Percentiles rank a stretch among this genome's conserved stretches.
Evolutionary conservation across 2,113 vertebrate genomes (phyloP).

Genomic region (Lagopus muta): DNA sequence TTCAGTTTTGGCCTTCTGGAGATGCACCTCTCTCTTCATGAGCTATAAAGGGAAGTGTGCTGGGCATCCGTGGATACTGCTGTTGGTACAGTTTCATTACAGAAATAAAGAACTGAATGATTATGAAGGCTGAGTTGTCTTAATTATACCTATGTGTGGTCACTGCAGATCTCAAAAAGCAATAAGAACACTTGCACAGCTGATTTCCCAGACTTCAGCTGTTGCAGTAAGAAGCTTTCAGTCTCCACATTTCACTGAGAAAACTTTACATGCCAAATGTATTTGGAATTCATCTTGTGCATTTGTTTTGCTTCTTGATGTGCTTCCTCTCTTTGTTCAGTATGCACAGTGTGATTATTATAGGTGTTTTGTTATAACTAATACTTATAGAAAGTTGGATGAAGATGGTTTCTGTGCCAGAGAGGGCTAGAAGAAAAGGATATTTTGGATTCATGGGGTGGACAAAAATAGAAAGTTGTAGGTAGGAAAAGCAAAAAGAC

Average conservation of each 20-base stretch:
- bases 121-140: background rate
- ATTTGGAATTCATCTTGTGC: accelerated
- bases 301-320: background rate
- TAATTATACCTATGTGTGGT: background rate
- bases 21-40: background rate
- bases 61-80: background rate
- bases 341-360: background rate
- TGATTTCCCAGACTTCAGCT: background rate
- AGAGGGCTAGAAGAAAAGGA: background rate
- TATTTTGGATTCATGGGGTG: background rate
- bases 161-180: background rate
- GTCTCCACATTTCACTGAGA: background rate
- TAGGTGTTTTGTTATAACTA: background rate
- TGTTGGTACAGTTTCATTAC: background rate
- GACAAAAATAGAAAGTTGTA: background rate
- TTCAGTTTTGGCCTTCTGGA: accelerated
- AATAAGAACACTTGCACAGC: background rate
- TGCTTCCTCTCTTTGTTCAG: background rate
- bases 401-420: background rate
- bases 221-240: background rate
- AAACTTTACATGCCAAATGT: background rate
- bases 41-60: background rate
- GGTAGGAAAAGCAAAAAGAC: background rate
- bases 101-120: background rate
- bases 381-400: background rate